Percentiles rank a stretch among this genome's conserved stretches.
These are phyloP conservation scores for Halisarca cf. caerulea DNA, from an alignment of 37 sponge, comb jelly and placozoan species.

Conservation along the genomic window DNA sequence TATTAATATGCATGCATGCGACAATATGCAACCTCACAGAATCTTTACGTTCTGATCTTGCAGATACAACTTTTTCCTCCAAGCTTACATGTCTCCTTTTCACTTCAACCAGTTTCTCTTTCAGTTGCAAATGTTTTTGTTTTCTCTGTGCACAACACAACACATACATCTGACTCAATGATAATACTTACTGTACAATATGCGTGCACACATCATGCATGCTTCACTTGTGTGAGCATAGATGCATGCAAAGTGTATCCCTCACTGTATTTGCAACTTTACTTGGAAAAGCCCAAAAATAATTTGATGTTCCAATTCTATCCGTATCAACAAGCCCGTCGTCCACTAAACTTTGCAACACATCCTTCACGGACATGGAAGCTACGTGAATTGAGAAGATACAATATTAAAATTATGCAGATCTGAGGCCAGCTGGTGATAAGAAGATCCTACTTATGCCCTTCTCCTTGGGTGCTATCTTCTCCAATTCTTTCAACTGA, in stretches of 20 bases:
- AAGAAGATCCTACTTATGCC: conserved; percentile 80
- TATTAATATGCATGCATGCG: too few species aligned
- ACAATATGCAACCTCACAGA: too few species aligned
- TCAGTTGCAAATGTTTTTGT: conserved; percentile 36
- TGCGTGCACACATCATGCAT: too few species aligned
- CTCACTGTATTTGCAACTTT: conserved; percentile 71
- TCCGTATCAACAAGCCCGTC: conserved; percentile 90
- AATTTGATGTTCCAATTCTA: conserved; percentile 95
- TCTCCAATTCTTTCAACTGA: conserved; percentile 96
- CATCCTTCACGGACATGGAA: conserved; percentile 94
- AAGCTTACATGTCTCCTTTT: conserved; percentile 31
- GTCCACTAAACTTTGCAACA: conserved; percentile 93
- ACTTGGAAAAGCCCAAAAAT: conserved; percentile 97
- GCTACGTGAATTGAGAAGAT: conserved; percentile 28
- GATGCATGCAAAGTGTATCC: too few species aligned
- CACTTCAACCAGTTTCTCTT: conserved; percentile 29
- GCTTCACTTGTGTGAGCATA: too few species aligned
- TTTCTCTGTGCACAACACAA: conserved; percentile 30
- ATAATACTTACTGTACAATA: too few species aligned
- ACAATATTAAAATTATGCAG: not conserved
- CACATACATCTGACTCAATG: not conserved
- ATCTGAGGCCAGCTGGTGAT: not conserved
- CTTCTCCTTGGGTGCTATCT: conserved; percentile 95
- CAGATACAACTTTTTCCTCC: conserved; percentile 36
- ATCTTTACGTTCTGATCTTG: conserved; percentile 55